These are phyloP conservation scores for Clostera curtula DNA, from an alignment of 2,888 invertebrate species.

Conservation along the genomic window DNA sequence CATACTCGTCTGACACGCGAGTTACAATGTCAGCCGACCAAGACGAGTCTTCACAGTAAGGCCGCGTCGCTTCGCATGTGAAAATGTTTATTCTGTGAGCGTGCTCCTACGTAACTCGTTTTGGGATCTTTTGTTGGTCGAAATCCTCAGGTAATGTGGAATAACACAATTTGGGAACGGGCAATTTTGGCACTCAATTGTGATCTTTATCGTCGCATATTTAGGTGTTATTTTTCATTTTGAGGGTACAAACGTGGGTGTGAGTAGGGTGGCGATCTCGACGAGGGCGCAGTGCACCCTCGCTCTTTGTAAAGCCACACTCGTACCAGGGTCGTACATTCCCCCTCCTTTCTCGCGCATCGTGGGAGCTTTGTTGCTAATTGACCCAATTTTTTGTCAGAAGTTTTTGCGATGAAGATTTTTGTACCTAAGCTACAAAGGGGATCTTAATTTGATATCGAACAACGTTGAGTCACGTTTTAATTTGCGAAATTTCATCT, in stretches of 20 bases:
- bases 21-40: conserved; percentile 20
- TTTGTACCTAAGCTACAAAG: conserved; percentile 19
- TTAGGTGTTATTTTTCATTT: conserved; percentile 28
- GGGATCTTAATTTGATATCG: conserved; percentile 34
- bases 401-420: conserved; percentile 30
- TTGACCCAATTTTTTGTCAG: conserved; percentile 62
- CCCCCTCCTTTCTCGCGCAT: conserved; percentile 43
- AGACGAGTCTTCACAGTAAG: conserved; percentile 28
- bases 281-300: conserved; percentile 47
- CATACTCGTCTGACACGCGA: conserved; percentile 32
- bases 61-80: conserved; percentile 26
- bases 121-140: conserved; percentile 42
- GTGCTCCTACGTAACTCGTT: conserved; percentile 40
- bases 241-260: conserved; percentile 14
- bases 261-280: conserved; percentile 32
- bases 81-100: conserved; percentile 38
- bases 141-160: conserved; percentile 48
- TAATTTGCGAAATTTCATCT: conserved; percentile 15
- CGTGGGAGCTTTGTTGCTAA: conserved; percentile 46
- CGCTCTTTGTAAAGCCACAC: conserved; percentile 48
- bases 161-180: conserved; percentile 42
- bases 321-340: conserved; percentile 35
- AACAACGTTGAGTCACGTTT: conserved; percentile 25
- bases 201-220: conserved; percentile 28
- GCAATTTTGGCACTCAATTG: conserved; percentile 27